Evolutionary conservation across 2,888 invertebrate species (phyloP), one percentile per base, ranked within the genome.

Genomic region (Ctena decussata): DNA sequence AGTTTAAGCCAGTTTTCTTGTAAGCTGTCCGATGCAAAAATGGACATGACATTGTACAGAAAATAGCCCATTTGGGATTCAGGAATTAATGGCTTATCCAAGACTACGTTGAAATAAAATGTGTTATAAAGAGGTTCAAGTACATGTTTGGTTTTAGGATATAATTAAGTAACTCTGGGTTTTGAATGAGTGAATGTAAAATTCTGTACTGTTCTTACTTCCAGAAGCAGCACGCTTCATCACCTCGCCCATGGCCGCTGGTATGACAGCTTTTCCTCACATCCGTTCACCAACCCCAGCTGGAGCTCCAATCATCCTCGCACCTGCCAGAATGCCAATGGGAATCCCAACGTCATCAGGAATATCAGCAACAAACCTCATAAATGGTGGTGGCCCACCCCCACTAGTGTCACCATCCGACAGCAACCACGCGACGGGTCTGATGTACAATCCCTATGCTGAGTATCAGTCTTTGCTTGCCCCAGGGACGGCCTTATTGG

Each of bases 261-360:
- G 87, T 39, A 86, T 87, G 85, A 87, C 90, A 35, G 81, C 91
- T 39, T 77, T 87, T 73, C 90, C 93, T 53, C 92, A 91, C 46
- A 81, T 94, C 78, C 88, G 93, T 84, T 97, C 97, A 1, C 97
- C 97, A 75, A 97, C 98, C 15, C 98, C 98, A 0, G 96, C 98
- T 85, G 98, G 99, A 39, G 98, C 99, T 0, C 99, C 99, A 1
- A 97, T 99, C 95, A 98, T 99, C 93, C 97, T 99, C 88, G 98
- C 98, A 65, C 94, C 93, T 96, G 93, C 97, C 96, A 85, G 97
- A 96, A 86, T 90, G 24, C 87, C 89, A 21, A 77, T 84, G 2
- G 85, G 87, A 35, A 53, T 90, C 5, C 85, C 79, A 79, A 80
- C 84, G 15, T 80, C 87, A 75, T 79, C 79, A 30, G 87, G 90